Percentiles rank a stretch among this genome's conserved stretches.
phyloP scores from a whole-genome alignment of 2,113 vertebrate species.

The Gobiocypris rarus region DNA sequence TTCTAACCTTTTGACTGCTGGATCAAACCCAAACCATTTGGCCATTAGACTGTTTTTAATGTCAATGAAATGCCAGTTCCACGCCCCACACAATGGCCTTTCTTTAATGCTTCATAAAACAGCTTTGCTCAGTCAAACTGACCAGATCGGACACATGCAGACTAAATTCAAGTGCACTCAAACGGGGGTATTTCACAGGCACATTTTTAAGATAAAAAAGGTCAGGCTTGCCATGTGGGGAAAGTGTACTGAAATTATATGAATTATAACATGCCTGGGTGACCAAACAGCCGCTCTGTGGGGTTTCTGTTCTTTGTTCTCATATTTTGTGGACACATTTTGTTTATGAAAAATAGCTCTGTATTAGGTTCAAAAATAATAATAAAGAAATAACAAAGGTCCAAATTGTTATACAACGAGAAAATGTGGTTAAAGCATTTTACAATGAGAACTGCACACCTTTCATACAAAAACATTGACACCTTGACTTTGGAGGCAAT shows the following conservation, averaged over 20 bases:
- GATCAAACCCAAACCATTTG: constrained; percentile 31
- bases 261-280: constrained; percentile 14
- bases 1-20: constrained; percentile 25
- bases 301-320: neutral
- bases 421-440: neutral
- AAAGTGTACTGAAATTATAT: constrained; percentile 16
- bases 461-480: neutral
- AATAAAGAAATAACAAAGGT: neutral
- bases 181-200: neutral
- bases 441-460: neutral
- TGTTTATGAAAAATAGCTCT: neutral
- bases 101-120: constrained; percentile 36
- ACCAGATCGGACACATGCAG: constrained; percentile 26
- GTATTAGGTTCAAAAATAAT: neutral
- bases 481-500: neutral
- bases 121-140: constrained; percentile 29
- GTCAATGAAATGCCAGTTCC: constrained; percentile 34
- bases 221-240: constrained; percentile 14
- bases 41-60: constrained; percentile 42
- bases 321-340: neutral
- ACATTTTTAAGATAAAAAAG: constrained; percentile 23
- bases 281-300: neutral
- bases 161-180: constrained; percentile 37
- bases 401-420: neutral
- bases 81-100: constrained; percentile 37